These are phyloP conservation scores for Zoanthus gigantus DNA, from an alignment of 92 coral and sea anemone species.

Conservation along the genomic window DNA sequence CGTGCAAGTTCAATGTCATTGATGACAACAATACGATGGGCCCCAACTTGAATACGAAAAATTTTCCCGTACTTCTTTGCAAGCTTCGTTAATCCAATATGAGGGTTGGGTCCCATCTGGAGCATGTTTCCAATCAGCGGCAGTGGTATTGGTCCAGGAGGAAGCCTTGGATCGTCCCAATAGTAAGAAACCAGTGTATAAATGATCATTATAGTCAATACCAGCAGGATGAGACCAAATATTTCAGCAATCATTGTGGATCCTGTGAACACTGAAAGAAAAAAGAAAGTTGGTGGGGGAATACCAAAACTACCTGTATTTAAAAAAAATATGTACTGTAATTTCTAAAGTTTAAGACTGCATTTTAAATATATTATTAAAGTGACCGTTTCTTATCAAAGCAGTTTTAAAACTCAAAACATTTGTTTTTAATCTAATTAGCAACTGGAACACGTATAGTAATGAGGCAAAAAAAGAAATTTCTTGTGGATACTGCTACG, in stretches of 20 bases:
- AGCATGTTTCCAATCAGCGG: conserved; percentile 98
- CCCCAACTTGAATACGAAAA: conserved; percentile 90
- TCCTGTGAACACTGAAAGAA: not conserved
- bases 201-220: conserved; percentile 50
- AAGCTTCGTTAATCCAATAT: conserved; percentile 82
- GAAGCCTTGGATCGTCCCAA: conserved; percentile 76
- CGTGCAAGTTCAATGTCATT: conserved; percentile 93
- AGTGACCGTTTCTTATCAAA: too few species aligned
- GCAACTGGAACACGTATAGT: too few species aligned
- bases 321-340: too few species aligned
- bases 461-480: not conserved
- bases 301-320: too few species aligned
- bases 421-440: too few species aligned
- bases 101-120: conserved; percentile 89
- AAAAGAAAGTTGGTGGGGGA: not conserved
- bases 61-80: conserved; percentile 85
- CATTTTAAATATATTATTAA: too few species aligned
- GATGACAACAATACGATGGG: conserved; percentile 91
- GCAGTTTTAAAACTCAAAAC: too few species aligned
- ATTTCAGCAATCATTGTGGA: conserved; percentile 71
- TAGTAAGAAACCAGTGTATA: conserved; percentile 64
- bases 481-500: not conserved
- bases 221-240: conserved; percentile 60
- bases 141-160: conserved; percentile 96
- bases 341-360: too few species aligned